These are phyloP conservation scores for Mormyrops boulengeri DNA, from an alignment of 2,797 vertebrate genomes.

Conservation along the genomic window DNA sequence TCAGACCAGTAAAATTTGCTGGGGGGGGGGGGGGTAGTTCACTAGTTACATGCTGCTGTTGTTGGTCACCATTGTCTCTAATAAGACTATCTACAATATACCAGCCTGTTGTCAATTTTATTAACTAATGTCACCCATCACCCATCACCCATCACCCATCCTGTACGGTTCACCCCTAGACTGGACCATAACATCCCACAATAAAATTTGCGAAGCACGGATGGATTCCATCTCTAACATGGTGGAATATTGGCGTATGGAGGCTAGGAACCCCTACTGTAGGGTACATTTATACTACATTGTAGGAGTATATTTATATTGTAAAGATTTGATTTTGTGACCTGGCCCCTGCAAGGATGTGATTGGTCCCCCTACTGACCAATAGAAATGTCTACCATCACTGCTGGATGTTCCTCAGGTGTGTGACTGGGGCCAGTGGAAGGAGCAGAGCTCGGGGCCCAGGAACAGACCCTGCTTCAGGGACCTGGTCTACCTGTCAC, in stretches of 20 bases:
- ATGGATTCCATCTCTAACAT: neutral
- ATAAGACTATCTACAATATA: neutral
- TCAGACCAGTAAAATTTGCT: neutral
- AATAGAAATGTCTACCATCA: neutral
- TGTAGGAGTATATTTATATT: neutral
- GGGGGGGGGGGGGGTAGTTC: neutral
- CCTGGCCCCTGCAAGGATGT: neutral
- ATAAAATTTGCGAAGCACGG: neutral
- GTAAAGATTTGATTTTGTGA: neutral
- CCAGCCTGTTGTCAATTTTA: neutral
- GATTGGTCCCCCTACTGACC: neutral
- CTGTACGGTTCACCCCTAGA: neutral
- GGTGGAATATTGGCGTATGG: neutral
- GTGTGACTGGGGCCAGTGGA: slow-evolving; percentile 54
- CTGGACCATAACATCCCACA: neutral
- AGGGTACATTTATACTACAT: neutral
- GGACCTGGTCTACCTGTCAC: slow-evolving; percentile 50
- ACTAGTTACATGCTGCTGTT: neutral
- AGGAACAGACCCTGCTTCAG: slow-evolving; percentile 34
- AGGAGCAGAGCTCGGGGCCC: slow-evolving; percentile 27
- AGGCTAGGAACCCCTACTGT: neutral
- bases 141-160: neutral
- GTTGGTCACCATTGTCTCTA: neutral
- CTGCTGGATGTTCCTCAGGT: slow-evolving; percentile 33
- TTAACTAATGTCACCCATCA: neutral